Conservation (phyloP, 2,797 vertebrate genomes). For the Gobio occitaniae region DNA sequence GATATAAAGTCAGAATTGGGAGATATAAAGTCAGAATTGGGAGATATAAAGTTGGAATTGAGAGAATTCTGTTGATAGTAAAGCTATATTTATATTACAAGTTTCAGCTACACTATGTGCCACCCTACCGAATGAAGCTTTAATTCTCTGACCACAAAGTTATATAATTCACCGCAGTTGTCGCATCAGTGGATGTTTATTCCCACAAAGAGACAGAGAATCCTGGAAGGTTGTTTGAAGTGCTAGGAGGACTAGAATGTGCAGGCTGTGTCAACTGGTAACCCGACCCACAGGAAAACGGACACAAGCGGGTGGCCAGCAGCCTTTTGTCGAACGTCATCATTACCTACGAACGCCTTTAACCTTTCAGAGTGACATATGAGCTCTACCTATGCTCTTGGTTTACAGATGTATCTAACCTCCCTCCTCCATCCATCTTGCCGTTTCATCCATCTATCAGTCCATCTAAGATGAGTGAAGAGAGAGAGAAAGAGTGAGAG, state of each 20-base stretch:
- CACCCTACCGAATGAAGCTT: not conserved
- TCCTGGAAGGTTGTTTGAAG: conserved; percentile 24
- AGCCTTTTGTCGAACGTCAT: conserved; percentile 73
- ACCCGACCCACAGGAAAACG: conserved; percentile 35
- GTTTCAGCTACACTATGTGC: not conserved
- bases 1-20: no score
- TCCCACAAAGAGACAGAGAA: not conserved
- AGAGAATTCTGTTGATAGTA: not conserved
- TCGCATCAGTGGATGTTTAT: conserved; percentile 24
- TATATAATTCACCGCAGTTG: conserved; percentile 26
- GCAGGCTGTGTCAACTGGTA: conserved; percentile 23
- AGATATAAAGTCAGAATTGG: no score
- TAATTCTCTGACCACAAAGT: conserved; percentile 13
- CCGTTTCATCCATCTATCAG: conserved; percentile 34
- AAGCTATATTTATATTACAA: not conserved
- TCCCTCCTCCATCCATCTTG: conserved; percentile 33
- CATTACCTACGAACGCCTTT: conserved; percentile 66
- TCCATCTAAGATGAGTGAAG: conserved; percentile 25
- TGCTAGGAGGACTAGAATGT: conserved; percentile 15
- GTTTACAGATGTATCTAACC: conserved; percentile 70
- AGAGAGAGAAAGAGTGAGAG: conserved; percentile 22
- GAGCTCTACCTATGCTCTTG: conserved; percentile 68
- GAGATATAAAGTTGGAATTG: no score
- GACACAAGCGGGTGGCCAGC: conserved; percentile 41
- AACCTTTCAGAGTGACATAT: conserved; percentile 75